Percentiles rank a stretch among this genome's conserved stretches.
These are phyloP conservation scores for Nomada fucata DNA, from an alignment of 2,888 invertebrate genomes.

Conservation along the genomic window DNA sequence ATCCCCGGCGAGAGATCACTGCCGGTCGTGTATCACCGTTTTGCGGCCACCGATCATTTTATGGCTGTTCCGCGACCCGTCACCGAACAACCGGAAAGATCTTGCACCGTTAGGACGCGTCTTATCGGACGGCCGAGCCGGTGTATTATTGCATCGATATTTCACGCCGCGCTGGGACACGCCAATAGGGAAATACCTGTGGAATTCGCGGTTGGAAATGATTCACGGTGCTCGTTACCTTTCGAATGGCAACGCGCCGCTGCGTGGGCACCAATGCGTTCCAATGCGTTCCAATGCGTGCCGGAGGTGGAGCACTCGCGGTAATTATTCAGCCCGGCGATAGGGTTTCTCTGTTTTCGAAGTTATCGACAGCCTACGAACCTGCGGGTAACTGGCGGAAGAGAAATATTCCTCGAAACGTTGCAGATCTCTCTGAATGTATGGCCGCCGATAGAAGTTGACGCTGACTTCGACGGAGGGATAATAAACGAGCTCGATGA, in stretches of 20 bases:
- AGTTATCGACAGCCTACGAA: too few relatives aligned
- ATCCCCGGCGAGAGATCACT: slow-evolving; percentile 47
- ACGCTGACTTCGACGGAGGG: too few relatives aligned
- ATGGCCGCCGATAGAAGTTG: too few relatives aligned
- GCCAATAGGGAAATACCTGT: slow-evolving; percentile 30
- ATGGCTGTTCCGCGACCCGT: slow-evolving; percentile 45
- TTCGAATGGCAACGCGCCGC: slow-evolving; percentile 19
- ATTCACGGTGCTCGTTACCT: slow-evolving; percentile 26
- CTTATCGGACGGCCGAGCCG: slow-evolving; percentile 26
- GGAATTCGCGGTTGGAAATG: slow-evolving; percentile 35
- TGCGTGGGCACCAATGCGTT: slow-evolving; percentile 20
- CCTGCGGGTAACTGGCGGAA: too few relatives aligned
- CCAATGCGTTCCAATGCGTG: slow-evolving; percentile 15
- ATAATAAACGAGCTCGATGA: too few relatives aligned
- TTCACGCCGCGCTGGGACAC: slow-evolving; percentile 37
- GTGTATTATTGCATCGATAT: slow-evolving; percentile 49
- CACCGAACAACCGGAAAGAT: slow-evolving; percentile 40
- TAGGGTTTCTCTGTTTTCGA: neutral
- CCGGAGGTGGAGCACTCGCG: slow-evolving; percentile 3
- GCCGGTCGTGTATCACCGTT: slow-evolving; percentile 43
- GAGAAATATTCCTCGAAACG: too few relatives aligned
- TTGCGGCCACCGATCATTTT: slow-evolving; percentile 54
- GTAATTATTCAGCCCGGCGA: slow-evolving; percentile 9
- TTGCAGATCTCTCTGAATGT: too few relatives aligned
- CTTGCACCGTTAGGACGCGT: slow-evolving; percentile 54